These are phyloP conservation scores for Epizoanthus scotinus DNA, from an alignment of 92 coral and sea anemone species.

Conservation along the genomic window DNA sequence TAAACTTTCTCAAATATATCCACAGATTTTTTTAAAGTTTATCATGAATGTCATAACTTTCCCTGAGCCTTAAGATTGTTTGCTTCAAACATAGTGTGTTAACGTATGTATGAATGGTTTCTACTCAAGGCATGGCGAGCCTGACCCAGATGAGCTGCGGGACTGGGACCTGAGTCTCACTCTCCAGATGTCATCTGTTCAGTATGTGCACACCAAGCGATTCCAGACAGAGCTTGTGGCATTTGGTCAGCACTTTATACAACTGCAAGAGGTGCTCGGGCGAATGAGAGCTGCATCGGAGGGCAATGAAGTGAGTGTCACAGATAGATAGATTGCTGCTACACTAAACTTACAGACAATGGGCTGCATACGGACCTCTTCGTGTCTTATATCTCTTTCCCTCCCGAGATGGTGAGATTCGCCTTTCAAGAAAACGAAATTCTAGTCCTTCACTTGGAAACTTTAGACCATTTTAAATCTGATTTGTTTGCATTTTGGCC, in stretches of 20 bases:
- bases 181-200: conserved; percentile 96
- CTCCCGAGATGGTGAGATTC: no score
- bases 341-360: background rate
- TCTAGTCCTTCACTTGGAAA: no score
- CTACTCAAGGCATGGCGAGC: conserved; percentile 73
- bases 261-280: conserved; percentile 92
- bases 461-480: no score
- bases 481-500: no score
- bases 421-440: no score
- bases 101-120: background rate
- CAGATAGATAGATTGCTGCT: background rate
- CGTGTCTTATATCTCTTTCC: no score
- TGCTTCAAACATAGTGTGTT: background rate
- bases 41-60: no score
- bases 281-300: conserved; percentile 96
- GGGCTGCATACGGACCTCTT: no score
- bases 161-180: conserved; percentile 85
- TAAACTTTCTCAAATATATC: no score
- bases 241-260: conserved; percentile 88
- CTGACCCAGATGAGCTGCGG: conserved; percentile 75
- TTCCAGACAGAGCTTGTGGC: conserved; percentile 97
- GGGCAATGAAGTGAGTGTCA: conserved; percentile 79
- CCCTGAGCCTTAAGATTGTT: no score
- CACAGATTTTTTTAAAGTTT: no score
- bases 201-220: conserved; percentile 95